A percentile compares a stretch with the other conserved stretches of the same genome.
Conservation (phyloP, 2,113 vertebrate species). For the Amia ocellicauda region DNA sequence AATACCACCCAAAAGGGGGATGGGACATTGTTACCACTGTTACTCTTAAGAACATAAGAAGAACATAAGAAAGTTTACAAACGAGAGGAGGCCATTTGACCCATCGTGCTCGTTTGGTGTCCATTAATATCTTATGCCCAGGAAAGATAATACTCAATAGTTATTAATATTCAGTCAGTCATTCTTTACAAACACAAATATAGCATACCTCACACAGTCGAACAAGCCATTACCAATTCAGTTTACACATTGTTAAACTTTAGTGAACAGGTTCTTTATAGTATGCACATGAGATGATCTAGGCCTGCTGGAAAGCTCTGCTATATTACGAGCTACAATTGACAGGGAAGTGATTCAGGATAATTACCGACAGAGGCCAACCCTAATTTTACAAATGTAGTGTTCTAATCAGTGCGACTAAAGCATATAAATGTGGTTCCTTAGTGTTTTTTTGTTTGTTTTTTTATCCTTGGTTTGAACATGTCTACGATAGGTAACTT, state of each 20-base stretch:
- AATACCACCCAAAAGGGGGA: too few species aligned
- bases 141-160: neutral
- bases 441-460: too few species aligned
- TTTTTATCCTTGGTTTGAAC: too few species aligned
- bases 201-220: slow-evolving; percentile 1
- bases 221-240: slow-evolving; percentile 15
- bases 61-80: too few species aligned
- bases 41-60: too few species aligned
- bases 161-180: neutral
- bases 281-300: slow-evolving; percentile 7
- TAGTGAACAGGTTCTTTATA: slow-evolving; percentile 9
- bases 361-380: neutral
- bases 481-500: too few species aligned
- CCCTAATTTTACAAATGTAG: neutral
- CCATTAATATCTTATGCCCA: neutral
- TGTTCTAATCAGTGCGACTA: too few species aligned
- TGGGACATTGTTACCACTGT: too few species aligned
- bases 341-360: neutral
- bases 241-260: slow-evolving; percentile 17
- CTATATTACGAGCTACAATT: neutral
- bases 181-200: neutral
- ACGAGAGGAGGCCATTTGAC: too few species aligned
- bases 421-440: too few species aligned
- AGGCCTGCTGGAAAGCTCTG: neutral
- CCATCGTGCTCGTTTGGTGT: too few species aligned